Base-by-base conservation (phyloP, 2,797 vertebrate species). In the Lateolabrax maculatus region DNA sequence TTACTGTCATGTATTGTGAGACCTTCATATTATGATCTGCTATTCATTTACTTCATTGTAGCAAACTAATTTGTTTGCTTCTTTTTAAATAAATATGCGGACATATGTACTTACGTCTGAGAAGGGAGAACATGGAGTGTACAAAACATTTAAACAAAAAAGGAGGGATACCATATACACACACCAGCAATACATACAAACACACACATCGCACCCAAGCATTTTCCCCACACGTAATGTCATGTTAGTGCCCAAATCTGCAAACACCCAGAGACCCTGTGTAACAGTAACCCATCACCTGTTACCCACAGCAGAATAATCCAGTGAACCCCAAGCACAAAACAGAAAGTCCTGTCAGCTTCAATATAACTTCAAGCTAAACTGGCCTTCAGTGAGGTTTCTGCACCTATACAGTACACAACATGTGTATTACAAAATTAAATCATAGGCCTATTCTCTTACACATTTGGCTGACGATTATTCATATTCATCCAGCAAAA, bases 231-330 rank as follows among this genome's bases (percentile, higher is more conserved):
- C 71, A 91, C 82, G 77, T 15, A 71, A 65, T 9, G 12, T 43
- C 52, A 71, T 80, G 87, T 93, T 91, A 94, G 90, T 83, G 25
- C 83, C 88, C 83, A 83, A 75, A 89, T 71, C 69, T 74, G 60
- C 55, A 69, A 85, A 85, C 74, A 85, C 84, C 79, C 75, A 73
- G 25, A 74, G 29, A 87, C 68, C 83, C 51, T 18, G 63, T 74
- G 65, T 57, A 69, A 44, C 49, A 81, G 83, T 53, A 69, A 88
- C 87, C 93, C 90, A n/a, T 87, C 91, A 94, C 93, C 93, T 51
- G 66, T 83, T 61, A 79, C 76, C 79, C 77, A 76, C 62, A 87
- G 63, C 62, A 75, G 68, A 89, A 57, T 8, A 62, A 79, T 73
- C 60, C 81, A 79, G 37, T 61, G 48, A 87, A 79, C 48, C 39